Evolutionary conservation across 2,888 invertebrate species (phyloP).

Genomic region (Agriopis aurantiaria): DNA sequence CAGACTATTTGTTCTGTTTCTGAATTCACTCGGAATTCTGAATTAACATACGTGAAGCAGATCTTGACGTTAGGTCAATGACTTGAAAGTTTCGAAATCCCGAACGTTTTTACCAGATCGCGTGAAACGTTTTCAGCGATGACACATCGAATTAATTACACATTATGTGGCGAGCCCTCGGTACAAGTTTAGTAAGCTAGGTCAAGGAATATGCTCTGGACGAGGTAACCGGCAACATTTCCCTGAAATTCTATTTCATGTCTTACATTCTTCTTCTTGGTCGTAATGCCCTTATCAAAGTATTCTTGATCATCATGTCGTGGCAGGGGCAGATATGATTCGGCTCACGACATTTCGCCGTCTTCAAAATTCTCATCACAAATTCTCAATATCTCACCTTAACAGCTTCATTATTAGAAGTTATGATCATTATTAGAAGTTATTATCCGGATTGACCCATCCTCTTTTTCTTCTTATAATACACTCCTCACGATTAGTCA

Average conservation of each 20-base stretch:
- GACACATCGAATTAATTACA: slow-evolving; percentile 12
- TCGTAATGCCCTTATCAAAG: too few species aligned
- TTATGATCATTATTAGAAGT: neutral
- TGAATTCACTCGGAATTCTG: slow-evolving; percentile 15
- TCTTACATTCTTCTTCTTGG: too few species aligned
- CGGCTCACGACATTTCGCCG: neutral
- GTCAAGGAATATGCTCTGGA: slow-evolving; percentile 14
- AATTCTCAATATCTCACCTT: neutral
- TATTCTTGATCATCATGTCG: too few species aligned
- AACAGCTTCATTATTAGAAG: neutral
- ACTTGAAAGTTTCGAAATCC: slow-evolving; percentile 20
- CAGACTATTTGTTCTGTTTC: slow-evolving; percentile 14
- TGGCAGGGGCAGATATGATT: too few species aligned
- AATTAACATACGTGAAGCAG: slow-evolving; percentile 23
- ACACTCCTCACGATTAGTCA: too few species aligned
- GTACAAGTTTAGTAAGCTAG: slow-evolving; percentile 14
- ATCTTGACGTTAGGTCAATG: slow-evolving; percentile 28
- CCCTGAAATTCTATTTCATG: neutral
- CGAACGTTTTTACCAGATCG: slow-evolving; percentile 11
- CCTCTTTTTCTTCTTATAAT: too few species aligned
- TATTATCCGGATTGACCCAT: too few species aligned
- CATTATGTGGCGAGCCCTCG: slow-evolving; percentile 12
- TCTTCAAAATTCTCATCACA: neutral
- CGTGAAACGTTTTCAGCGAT: slow-evolving; percentile 23
- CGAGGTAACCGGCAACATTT: neutral